Evolutionary conservation across 2,888 invertebrate genomes (phyloP).

Genomic region (Phortica okadai): DNA sequence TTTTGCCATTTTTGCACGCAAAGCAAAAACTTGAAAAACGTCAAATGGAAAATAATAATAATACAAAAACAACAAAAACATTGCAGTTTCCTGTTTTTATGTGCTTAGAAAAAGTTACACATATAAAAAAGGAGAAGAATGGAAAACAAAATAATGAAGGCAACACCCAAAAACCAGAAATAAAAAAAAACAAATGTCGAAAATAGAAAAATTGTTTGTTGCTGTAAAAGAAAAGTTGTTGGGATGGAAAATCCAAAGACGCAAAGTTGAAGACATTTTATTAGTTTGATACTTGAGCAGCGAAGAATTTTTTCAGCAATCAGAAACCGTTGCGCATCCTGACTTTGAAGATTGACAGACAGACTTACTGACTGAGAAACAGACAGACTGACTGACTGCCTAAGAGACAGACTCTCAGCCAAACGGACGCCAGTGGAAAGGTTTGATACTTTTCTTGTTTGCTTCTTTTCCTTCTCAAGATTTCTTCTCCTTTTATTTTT

Average conservation of each 20-base stretch:
- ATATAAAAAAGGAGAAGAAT: neutral
- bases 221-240: neutral
- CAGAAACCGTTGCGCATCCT: neutral
- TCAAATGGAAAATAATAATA: neutral
- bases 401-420: too few relatives aligned
- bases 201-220: neutral
- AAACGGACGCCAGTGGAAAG: too few relatives aligned
- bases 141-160: neutral
- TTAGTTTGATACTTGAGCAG: neutral
- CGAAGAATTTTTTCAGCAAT: neutral
- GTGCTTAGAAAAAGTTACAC: neutral
- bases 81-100: slow-evolving; percentile 1
- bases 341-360: neutral
- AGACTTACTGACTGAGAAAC: neutral
- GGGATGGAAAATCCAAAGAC: neutral
- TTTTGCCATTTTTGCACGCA: slow-evolving; percentile 28
- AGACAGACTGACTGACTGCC: too few relatives aligned
- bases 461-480: too few relatives aligned
- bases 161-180: slow-evolving; percentile 7
- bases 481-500: too few relatives aligned
- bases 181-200: neutral
- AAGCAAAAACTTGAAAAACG: neutral
- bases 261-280: neutral
- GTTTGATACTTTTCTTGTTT: too few relatives aligned
- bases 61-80: neutral